Evolutionary conservation across 2,797 vertebrate species (phyloP), one percentile per base, ranked within the genome.

Genomic region (Microctenopoma stevenorrisi): DNA sequence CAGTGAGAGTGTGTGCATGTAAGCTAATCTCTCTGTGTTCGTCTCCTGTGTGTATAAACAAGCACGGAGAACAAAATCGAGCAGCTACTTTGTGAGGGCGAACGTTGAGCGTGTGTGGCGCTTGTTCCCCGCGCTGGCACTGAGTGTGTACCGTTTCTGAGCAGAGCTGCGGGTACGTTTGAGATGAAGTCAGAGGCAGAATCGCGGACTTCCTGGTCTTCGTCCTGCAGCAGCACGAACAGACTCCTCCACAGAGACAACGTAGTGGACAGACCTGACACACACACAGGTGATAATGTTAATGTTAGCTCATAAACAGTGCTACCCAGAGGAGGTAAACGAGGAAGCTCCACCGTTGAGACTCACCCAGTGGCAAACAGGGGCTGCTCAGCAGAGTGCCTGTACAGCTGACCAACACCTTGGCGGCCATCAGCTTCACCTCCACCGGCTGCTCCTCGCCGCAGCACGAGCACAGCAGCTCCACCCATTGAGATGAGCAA

Each of bases 181-280:
- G 86, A 89, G 74, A 95, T 90, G 25, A 96, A 94, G 75, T 96
- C 95, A 0, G 96, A 91, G 22, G 95, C 95, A 64, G 89, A 78
- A 46, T 97, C 93, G 79, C 97, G 89, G 75, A 98, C 91, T 0
- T 93, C 92, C 76, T 93, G 91, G 74, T 98, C 97, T 89, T 99
- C 97, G 44, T 97, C 97, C 88, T 98, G 97, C 64, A 98, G 92
- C 69, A 99, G 94, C 0, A 82, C 88, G 66, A 98, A 88, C 78
- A 98, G 83, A 83, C 95, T 95, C 74, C 81, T 94, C 97, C 97
- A 98, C 58, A 98, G 87, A 4, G 90, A 84, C 25, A 97, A 80
- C 0, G 95, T 97, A 52, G 93, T 92, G 40, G 89, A 57, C 37
- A 99, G 82, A 78, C 94, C 97, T 98, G 40, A 35, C 12, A 69